Base-by-base conservation (phyloP, 2,888 invertebrate species). In the Sialis lutaria region DNA sequence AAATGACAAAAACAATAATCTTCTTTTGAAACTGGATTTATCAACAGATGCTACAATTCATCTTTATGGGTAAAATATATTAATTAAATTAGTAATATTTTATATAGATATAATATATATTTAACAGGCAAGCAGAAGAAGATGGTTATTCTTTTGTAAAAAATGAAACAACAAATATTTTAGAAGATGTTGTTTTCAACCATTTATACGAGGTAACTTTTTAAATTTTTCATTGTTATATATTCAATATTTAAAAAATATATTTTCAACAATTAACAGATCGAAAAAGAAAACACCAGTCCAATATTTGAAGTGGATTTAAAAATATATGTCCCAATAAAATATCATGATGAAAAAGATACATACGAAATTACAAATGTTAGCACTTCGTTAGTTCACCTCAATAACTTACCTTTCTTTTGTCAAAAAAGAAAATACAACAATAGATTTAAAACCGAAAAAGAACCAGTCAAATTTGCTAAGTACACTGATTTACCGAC, bases 251-350 rank as follows among this genome's bases (percentile, higher is more conserved):
- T 33, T 32, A 2, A 6, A 34, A 9, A 10, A 22, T 13, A 37
- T 45, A 30, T 37, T 48, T 50, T 48, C 45, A 55, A 49, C 45
- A 54, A 12, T 51, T 52, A 37, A 37, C 37, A 37, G 37, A 12
- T 37, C 4, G 5, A 12, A 52, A 67, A 66, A 53, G 60, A 62
- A 45, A 68, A 67, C 12, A 53, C 50, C 0, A 68, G 67, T 55
- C 61, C 65, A 6, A 57, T 68, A 5, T 58, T 63, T 9, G 58
- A 60, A 49, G 59, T 64, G 4, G 33, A 49, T 30, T 49, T 67
- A 2, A 54, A 52, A 32, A 52, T 70, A 9, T 51, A 53, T 33
- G 53, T 69, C 31, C 69, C 69, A 1, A 53, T 55, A 35, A 10
- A 9, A 13, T 7, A 39, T 13, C 13, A 39, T 6, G 10, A 39